Conservation (phyloP, 2,113 vertebrate species). For the Prolemur simus region DNA sequence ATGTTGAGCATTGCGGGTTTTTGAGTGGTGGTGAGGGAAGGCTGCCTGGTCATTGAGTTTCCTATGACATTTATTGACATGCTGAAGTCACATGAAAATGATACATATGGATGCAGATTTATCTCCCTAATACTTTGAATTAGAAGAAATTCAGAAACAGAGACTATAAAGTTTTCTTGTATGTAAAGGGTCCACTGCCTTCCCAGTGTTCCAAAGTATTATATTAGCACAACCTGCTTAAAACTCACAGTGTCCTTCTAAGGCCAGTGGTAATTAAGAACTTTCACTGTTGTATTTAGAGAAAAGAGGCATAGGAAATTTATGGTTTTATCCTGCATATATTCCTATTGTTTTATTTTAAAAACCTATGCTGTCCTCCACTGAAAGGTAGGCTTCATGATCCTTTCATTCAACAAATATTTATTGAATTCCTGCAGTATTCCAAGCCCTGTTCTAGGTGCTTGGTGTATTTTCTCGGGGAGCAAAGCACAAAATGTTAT, state of each 20-base stretch:
- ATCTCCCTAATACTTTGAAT: neutral
- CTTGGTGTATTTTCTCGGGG: neutral
- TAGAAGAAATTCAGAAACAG: neutral
- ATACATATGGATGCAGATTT: neutral
- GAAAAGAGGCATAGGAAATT: neutral
- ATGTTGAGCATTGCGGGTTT: neutral
- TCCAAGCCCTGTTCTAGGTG: neutral
- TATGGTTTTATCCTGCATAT: neutral
- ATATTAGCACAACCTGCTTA: neutral
- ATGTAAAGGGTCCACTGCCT: neutral
- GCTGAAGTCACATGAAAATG: neutral
- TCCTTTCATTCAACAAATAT: neutral
- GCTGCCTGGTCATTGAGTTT: neutral
- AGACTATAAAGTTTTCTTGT: neutral
- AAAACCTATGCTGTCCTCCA: neutral
- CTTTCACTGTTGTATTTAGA: neutral
- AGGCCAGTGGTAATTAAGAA: neutral
- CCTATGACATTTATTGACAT: neutral
- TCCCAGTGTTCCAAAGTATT: neutral
- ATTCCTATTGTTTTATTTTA: slow-evolving; percentile 40
- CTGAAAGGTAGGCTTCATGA: neutral
- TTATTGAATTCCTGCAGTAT: neutral
- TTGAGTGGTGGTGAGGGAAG: neutral
- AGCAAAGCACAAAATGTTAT: neutral
- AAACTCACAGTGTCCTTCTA: neutral